Evolutionary conservation across 2,113 vertebrate genomes (phyloP).

Genomic region (Castor canadensis): DNA sequence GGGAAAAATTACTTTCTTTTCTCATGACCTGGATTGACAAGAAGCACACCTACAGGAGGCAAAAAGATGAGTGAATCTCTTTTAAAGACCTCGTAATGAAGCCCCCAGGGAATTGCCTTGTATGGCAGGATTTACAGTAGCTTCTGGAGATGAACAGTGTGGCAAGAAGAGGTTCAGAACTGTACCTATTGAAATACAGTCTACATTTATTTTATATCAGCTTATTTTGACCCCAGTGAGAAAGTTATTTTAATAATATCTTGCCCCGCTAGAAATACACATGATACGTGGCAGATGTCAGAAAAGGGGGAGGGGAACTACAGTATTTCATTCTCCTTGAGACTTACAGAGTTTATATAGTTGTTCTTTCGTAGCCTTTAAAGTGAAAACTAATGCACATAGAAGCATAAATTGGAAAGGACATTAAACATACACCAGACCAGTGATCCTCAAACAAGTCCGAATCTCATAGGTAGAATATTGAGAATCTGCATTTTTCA

Average conservation of each 20-base stretch:
- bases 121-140: neutral
- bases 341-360: neutral
- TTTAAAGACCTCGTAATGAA: constrained; percentile 73
- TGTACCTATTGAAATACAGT: constrained; percentile 32
- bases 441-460: neutral
- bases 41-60: constrained; percentile 51
- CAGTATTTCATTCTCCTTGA: constrained; percentile 35
- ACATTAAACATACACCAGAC: neutral
- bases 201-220: constrained; percentile 49
- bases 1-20: constrained; percentile 62
- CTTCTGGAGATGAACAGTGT: neutral
- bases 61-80: constrained; percentile 54
- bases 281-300: constrained; percentile 64
- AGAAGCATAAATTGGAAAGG: constrained; percentile 3
- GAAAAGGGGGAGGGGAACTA: neutral
- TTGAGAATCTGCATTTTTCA: neutral
- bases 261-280: constrained; percentile 59
- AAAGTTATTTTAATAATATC: constrained; percentile 74
- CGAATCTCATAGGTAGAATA: neutral
- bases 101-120: constrained; percentile 25
- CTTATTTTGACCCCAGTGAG: constrained; percentile 56
- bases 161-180: neutral
- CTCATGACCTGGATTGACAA: constrained; percentile 66
- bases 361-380: constrained; percentile 38
- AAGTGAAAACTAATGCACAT: constrained; percentile 3